These are phyloP conservation scores for Elegia similella DNA, from an alignment of 2,888 invertebrate genomes.

Conservation along the genomic window DNA sequence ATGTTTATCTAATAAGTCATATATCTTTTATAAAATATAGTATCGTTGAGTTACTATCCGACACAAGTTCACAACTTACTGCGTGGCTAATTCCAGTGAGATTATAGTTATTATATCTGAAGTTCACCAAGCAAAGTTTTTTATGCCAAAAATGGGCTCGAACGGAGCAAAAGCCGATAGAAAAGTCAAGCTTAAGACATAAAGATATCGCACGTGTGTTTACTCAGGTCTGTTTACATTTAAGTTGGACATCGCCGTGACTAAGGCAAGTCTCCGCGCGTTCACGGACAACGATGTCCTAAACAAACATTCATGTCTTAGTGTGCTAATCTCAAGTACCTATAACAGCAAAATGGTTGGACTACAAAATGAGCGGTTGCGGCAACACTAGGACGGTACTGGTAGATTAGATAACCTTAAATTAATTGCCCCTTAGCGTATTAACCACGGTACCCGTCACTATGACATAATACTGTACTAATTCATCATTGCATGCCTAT, in stretches of 20 bases:
- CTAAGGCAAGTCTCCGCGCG: constrained; percentile 16
- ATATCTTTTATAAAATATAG: not conserved
- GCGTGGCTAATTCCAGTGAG: no score
- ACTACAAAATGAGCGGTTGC: not conserved
- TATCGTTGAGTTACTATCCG: not conserved
- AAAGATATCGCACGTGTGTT: constrained; percentile 1
- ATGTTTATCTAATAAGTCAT: no score
- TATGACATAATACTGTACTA: no score
- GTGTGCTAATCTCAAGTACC: constrained; percentile 8
- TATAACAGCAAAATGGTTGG: constrained; percentile 5
- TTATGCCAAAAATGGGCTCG: no score
- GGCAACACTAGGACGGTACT: not conserved
- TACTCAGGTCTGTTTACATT: constrained; percentile 6
- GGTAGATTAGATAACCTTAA: no score
- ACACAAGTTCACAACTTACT: no score
- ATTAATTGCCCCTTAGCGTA: no score
- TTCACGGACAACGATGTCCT: constrained; percentile 24
- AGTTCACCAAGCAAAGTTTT: no score
- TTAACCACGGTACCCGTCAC: no score
- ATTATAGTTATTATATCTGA: no score
- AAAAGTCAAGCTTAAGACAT: not conserved
- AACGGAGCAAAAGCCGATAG: not conserved
- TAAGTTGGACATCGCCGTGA: constrained; percentile 5
- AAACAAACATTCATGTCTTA: constrained; percentile 21
- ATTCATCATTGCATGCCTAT: not conserved